Conservation (phyloP, 2,113 vertebrate genomes). For the Pterocles burchelli region DNA sequence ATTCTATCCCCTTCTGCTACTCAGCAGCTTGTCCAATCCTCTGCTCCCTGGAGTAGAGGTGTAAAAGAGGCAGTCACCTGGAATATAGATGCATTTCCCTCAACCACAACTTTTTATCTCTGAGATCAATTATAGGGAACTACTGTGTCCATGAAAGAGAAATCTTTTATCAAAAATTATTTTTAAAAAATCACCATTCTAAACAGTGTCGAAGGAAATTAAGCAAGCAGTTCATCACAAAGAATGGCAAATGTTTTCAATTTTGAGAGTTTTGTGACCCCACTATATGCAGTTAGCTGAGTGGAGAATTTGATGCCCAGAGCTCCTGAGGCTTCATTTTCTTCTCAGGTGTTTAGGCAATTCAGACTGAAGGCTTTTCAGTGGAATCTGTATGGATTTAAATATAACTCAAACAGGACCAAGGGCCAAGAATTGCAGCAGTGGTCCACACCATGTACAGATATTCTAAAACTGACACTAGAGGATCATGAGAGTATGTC, state of each 20-base stretch:
- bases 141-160: not conserved
- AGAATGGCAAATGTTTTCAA: not conserved
- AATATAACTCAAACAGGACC: not conserved
- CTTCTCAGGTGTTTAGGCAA: not conserved
- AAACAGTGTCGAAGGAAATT: not conserved
- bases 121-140: not conserved
- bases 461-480: not conserved
- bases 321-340: not conserved
- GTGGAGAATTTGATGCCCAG: not conserved
- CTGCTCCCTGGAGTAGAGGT: not conserved
- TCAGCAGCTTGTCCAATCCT: not conserved
- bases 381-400: not conserved
- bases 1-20: conserved; percentile 4
- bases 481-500: not conserved
- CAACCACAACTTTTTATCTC: not conserved
- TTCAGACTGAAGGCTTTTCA: not conserved
- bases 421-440: not conserved
- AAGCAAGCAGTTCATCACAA: not conserved
- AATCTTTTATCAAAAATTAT: not conserved
- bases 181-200: not conserved
- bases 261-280: not conserved
- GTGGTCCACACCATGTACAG: not conserved
- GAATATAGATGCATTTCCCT: not conserved
- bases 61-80: not conserved
- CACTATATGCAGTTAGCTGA: not conserved